Conservation (phyloP, 2,888 invertebrate genomes). For the Syritta pipiens region DNA sequence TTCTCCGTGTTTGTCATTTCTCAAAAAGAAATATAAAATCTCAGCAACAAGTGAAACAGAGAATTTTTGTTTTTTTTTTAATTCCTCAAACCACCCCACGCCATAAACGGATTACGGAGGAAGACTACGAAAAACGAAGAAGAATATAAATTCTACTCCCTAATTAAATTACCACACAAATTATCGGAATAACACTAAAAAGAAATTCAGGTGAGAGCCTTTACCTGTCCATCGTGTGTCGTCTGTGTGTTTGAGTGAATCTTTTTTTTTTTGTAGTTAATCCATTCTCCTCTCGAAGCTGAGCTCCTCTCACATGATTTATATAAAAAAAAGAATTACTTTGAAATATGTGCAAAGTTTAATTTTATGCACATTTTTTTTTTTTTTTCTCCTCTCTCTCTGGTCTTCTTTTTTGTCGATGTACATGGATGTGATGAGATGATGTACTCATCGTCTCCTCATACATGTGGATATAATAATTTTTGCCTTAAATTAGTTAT, state of each 20-base stretch:
- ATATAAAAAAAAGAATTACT: not conserved
- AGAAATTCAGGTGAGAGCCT: slow-evolving; percentile 34
- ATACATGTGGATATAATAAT: not conserved
- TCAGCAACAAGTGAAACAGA: slow-evolving; percentile 43
- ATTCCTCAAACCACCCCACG: slow-evolving; percentile 7
- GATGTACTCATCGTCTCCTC: no score
- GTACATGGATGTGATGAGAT: no score
- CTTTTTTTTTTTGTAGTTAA: no score
- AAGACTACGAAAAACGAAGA: no score
- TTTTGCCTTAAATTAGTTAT: slow-evolving; percentile 13
- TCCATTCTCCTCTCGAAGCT: no score
- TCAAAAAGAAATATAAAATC: not conserved
- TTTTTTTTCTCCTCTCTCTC: no score
- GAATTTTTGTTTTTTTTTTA: no score
- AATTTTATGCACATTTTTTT: not conserved
- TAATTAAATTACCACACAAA: slow-evolving; percentile 48
- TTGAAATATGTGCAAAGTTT: slow-evolving; percentile 4
- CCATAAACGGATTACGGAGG: slow-evolving; percentile 47
- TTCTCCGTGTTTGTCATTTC: no score
- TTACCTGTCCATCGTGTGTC: not conserved
- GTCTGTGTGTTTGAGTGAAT: not conserved
- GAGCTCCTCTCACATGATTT: no score
- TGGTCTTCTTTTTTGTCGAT: no score
- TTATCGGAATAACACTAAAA: slow-evolving; percentile 41
- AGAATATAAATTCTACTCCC: slow-evolving; percentile 14